Conservation (phyloP, 2,113 vertebrate species). For the Myodes glareolus region DNA sequence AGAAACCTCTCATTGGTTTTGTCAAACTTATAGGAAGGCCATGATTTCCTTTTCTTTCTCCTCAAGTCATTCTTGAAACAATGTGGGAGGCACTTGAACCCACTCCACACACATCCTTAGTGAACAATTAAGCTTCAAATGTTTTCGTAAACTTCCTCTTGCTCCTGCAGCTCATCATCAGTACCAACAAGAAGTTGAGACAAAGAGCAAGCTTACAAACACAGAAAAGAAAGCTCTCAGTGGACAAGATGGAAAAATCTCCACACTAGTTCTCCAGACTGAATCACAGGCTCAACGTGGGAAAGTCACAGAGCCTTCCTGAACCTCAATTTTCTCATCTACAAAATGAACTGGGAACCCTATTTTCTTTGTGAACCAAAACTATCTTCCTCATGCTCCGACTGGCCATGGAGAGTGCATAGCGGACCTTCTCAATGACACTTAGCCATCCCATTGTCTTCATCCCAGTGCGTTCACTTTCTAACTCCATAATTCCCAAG, state of each 20-base stretch:
- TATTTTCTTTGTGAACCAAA: slow-evolving; percentile 28
- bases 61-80: slow-evolving; percentile 51
- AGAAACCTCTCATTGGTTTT: slow-evolving; percentile 19
- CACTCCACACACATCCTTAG: slow-evolving; percentile 14
- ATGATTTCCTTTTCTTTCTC: slow-evolving; percentile 35
- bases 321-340: slow-evolving; percentile 44
- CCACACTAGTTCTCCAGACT: not conserved
- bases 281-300: not conserved
- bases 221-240: not conserved
- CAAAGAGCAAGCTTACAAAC: slow-evolving; percentile 27
- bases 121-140: slow-evolving; percentile 50
- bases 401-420: not conserved
- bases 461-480: not conserved
- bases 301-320: slow-evolving; percentile 4
- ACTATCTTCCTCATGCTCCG: not conserved
- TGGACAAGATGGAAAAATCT: not conserved
- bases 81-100: not conserved
- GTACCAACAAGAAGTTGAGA: not conserved
- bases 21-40: slow-evolving; percentile 30
- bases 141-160: slow-evolving; percentile 50
- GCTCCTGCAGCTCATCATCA: slow-evolving; percentile 24
- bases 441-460: not conserved
- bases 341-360: not conserved
- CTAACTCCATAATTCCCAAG: not conserved
- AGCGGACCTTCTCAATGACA: not conserved